Percentiles rank a stretch among this genome's conserved stretches.
Evolutionary conservation across 2,888 invertebrate genomes (phyloP).

Genomic region (Osmoderma eremita): DNA sequence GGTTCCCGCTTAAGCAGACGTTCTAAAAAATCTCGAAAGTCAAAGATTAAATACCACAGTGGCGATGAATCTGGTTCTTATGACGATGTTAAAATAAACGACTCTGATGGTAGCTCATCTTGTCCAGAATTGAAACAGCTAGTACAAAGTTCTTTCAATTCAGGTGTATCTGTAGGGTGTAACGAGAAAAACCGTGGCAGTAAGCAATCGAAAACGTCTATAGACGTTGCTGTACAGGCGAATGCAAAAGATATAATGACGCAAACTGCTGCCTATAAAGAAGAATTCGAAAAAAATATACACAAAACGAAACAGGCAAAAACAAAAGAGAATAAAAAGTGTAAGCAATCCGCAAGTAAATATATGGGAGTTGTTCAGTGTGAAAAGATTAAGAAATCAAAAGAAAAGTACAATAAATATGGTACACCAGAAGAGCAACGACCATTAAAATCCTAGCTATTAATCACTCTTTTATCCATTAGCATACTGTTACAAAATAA

Average conservation of each 20-base stretch:
- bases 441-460: constrained; percentile 22
- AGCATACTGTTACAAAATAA: not conserved
- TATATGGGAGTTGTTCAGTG: constrained; percentile 43
- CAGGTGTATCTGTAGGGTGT: constrained; percentile 63
- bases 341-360: constrained; percentile 40
- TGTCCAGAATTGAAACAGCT: constrained; percentile 65
- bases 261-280: constrained; percentile 58
- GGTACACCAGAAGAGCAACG: constrained; percentile 53
- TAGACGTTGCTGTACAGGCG: constrained; percentile 70
- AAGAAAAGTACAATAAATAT: constrained; percentile 53
- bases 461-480: not conserved
- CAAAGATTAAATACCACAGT: constrained; percentile 29
- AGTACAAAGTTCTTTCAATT: constrained; percentile 63
- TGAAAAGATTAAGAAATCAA: constrained; percentile 51
- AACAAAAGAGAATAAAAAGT: constrained; percentile 54
- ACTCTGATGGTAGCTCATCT: constrained; percentile 59
- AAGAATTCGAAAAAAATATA: constrained; percentile 49
- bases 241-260: constrained; percentile 67
- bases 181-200: constrained; percentile 59
- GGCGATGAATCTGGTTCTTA: constrained; percentile 48
- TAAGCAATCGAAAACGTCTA: constrained; percentile 67
- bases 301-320: constrained; percentile 54
- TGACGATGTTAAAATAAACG: constrained; percentile 45
- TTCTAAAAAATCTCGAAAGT: constrained; percentile 50
- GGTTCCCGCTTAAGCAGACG: constrained; percentile 52